Base-by-base conservation (phyloP, 2,888 invertebrate genomes). In the Notodonta ziczac region DNA sequence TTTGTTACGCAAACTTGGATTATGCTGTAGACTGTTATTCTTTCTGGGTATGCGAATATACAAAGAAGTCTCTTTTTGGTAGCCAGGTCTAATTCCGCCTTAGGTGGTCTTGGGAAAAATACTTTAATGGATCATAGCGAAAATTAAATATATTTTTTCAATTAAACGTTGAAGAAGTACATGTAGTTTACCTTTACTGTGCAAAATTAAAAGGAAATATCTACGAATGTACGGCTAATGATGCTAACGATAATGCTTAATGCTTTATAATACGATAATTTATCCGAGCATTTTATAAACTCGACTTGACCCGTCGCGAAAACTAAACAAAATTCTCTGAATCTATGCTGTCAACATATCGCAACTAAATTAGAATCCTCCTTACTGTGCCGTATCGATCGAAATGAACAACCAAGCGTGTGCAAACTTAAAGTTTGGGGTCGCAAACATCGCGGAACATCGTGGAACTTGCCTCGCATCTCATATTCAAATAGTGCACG, bases 401-500 rank as follows among this genome's bases (percentile, higher is more conserved):
- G 72, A 81, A 84, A 82, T 82, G 82, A 85, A 82, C 83, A 84
- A 74, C 79, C 80, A 77, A 68, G 62, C 78, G 78, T 79, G 80
- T 78, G 82, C 80, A 86, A 90, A 89, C 86, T 88, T 84, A 79
- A 89, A 91, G 86, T 89, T 89, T 86, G 85, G 90, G 90, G 85
- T 85, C 79, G 84, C 85, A 86, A 88, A 88, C 84, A 85, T 82
- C 77, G 70, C 63, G 70, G 81, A 84, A 79, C 84, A 82, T 82
- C 79, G 72, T 69, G 74, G 82, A 87, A 86, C 87, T 84, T 83
- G 80, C 78, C 71, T 86, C 84, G 80, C 85, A 84, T 89, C 89
- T 91, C 89, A 90, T 91, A 93, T 93, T 93, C 92, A 93, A 93
- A 93, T 93, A 93, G 91, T 90, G 88, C 84, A 80, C 86, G 87